Evolutionary conservation across 2,888 invertebrate genomes (phyloP), one percentile per base, ranked within the genome.

Genomic region (Spatulosminthurus flaviceps): DNA sequence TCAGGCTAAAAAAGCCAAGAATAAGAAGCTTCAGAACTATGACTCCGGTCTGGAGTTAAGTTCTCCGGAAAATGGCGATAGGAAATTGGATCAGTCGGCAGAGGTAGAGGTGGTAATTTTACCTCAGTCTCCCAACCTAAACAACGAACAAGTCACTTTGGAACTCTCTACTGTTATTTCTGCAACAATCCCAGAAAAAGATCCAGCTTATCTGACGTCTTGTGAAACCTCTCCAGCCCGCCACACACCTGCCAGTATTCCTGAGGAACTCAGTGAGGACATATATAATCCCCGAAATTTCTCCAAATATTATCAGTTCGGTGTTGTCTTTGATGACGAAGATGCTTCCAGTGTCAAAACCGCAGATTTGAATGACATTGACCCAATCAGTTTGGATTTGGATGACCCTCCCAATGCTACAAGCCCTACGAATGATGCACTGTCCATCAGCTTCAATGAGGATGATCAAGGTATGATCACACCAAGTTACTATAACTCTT

Each of bases 231-330:
- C 77, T 16, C 69, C 80, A n/a, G 70, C 80, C 21, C 72, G 74
- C 13, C 60, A 41, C 24, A 29, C 71, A 64, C 60, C 61, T 61
- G 34, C 77, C 24, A 16, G 24, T 22, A 66, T 73, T 51, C 21
- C 22, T 1, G 64, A 64, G 26, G 64, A 64, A 16, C 11, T 64
- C 2, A 22, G 64, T 61, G 80, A 82, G 71, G 81, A 82, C 71
- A 82, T 84, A 71, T 86, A 84, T 78, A 83, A 85, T 81, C 85
- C 86, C 29, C 81, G 82, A 77, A 83, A 83, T 75, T 86, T 83
- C 82, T 80, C 85, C 60, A 83, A 84, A 77, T 86, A 86, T 77
- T 86, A 86, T 78, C 86, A 86, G 81, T 81, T 86, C 64, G 86
- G 86, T 61, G 84, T 86, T 34, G 83, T 85, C 19, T 81, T 83